Base-by-base conservation (phyloP, 2,888 invertebrate species). In the Cordilura impudica region DNA sequence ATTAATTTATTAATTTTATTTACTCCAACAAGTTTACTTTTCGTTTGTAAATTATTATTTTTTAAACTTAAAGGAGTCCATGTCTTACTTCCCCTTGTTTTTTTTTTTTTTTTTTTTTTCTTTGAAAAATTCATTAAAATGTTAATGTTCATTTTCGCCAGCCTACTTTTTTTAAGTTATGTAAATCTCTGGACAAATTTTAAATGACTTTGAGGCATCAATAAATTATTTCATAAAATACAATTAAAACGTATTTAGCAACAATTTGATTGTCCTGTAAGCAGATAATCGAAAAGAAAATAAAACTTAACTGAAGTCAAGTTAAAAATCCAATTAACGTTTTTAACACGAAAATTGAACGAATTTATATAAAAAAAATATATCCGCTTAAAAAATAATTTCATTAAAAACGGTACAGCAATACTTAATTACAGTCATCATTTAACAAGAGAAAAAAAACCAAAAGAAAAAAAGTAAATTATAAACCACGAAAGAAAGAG, bases 271-370 rank as follows among this genome's bases (percentile, higher is more conserved):
- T 19, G 23, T 12, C 8, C 16, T 19, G 2, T 43, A 1, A 49
- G 49, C 26, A 5, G 0, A 0, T 1, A 39, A 4, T 14, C 10
- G 56, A 21, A 70, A 16, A n/a, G 4, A 14, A 16, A 61, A 39
- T 12, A n/a, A 18, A 58, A 23, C 47, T 49, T 14, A 21, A 58
- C 35, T 45, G 10, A 45, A 63, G 5, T 65, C 18, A 73, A 73
- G 8, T 19, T n/a, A 8, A 70, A 76, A 80, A 80, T 65, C 70
- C 58, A 73, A 76, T 80, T 77, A 80, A 66, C 26, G 70, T 72
- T 67, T 79, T 67, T 47, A 53, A 19, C 74, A 70, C 60, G 29
- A 53, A 39, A 51, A 61, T 56, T 10, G 7, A 53, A 10, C 6
- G 4, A 18, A 54, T 35, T 26, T 49, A 7, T 5, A 18, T 5